Base-by-base conservation (phyloP, 2,113 vertebrate species). In the Halcyon malimbica region DNA sequence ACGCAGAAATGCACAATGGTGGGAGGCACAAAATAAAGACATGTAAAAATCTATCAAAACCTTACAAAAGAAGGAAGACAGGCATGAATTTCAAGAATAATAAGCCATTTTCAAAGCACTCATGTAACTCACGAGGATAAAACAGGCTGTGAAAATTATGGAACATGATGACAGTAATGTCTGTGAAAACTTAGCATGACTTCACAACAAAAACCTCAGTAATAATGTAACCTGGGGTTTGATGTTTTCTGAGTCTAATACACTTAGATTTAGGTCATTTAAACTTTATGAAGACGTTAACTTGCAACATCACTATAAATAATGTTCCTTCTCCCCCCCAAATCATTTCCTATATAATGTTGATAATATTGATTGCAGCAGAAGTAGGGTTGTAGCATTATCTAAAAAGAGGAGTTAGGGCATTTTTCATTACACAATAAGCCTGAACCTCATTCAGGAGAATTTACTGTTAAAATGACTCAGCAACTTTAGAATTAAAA, bases 21-120 rank as follows among this genome's bases (percentile, higher is more conserved):
- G 51, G 93, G 94, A 97, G 96, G 97, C 94, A 97, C 86, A 87
- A 84, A 65, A 71, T 85, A 71, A 81, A 80, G 54, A 75, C 2
- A 2, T 41, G 21, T 80, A 64, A 56, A 83, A 73, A 44, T 68
- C 77, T 83, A 74, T 25, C 41, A 70, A 71, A 89, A 17, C 31
- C 31, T 77, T 54, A 51, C 50, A 74, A 46, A 93, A 83, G 29
- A 56, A 87, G 56, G 37, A 69, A 85, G 53, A 54, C 29, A 26
- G 57, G 50, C 57, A 84, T 51, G 57, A 74, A 51, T 68, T 76
- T 60, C 50, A 90, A 74, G n/a, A 75, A 37, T 24, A 83, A 17
- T 10, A 93, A 81, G 48, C 21, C 28, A 78, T 78, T 85, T 95
- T 79, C 46, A 90, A 91, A 94, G 87, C 42, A 60, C 28, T 88